Evolutionary conservation across 2,113 vertebrate genomes (phyloP), one percentile per base, ranked within the genome.

Genomic region (Cyprinodon tularosa): DNA sequence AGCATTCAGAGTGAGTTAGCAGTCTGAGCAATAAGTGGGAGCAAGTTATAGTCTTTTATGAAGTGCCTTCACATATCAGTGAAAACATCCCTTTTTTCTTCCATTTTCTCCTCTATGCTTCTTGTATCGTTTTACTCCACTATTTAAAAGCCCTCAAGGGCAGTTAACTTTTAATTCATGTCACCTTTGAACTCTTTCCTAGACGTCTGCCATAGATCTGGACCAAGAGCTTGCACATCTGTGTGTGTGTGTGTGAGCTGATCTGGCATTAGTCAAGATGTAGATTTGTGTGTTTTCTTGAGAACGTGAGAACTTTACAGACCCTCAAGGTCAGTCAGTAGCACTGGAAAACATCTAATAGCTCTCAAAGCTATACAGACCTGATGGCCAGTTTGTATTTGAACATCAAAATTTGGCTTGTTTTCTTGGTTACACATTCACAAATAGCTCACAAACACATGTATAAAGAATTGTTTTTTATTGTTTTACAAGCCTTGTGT

Each of bases 231-330:
- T 20, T 74, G 42, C 37, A 1, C 66, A 44, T 68, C n/a, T n/a
- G 20, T 65, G 72, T 67, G 70, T 65, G 60, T 75, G 66, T 80
- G 50, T 71, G 72, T 68, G 74, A 67, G 76, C 73, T 80, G 83
- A 74, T 86, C 79, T 88, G 78, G 74, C 66, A 75, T 75, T 53
- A 74, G 78, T 83, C 72, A 65, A 78, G 47, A 71, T 72, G 84
- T 3, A 48, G 57, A 64, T 64, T 8, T 44, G 62, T 69, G 71
- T 39, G 73, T 84, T 87, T 90, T 75, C 88, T 84, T 79, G 72
- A 90, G 87, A 90, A 92, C 50, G 90, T 92, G 89, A 92, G 90
- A 93, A 94, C 84, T 93, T 92, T 92, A 93, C 88, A 91, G 90
- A 91, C 76, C 68, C 74, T 84, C 84, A 83, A 90, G 91, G 91